phyloP scores from a whole-genome alignment of 2,113 vertebrate genomes.

The Mormoops blainvillei region DNA sequence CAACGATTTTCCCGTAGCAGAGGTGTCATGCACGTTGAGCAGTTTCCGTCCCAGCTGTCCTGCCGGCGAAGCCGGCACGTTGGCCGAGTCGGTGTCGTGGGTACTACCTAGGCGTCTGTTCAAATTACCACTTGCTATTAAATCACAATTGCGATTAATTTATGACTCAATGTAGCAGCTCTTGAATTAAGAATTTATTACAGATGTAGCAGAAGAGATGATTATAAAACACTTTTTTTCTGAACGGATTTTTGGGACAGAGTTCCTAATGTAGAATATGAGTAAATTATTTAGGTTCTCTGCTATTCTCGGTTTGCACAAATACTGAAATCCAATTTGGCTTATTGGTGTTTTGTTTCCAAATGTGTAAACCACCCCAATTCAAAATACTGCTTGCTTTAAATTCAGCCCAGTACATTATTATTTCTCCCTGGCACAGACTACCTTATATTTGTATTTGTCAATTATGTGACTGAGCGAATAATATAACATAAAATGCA shows the following conservation, averaged over 20 bases:
- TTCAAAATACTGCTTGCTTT: constrained; percentile 38
- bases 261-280: not conserved
- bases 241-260: constrained; percentile 32
- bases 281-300: constrained; percentile 28
- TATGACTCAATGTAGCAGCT: not conserved
- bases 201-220: not conserved
- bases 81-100: too few relatives aligned
- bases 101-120: not conserved
- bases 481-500: not conserved
- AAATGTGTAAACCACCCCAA: constrained; percentile 35
- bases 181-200: constrained; percentile 6
- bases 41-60: not conserved
- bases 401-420: constrained; percentile 3
- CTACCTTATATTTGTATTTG: not conserved
- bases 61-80: not conserved
- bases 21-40: not conserved
- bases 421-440: not conserved
- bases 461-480: not conserved
- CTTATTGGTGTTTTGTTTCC: constrained; percentile 48
- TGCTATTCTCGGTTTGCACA: constrained; percentile 35
- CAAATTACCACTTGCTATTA: not conserved
- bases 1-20: not conserved
- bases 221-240: not conserved
- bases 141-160: not conserved
- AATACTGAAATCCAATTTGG: constrained; percentile 41